Conservation (phyloP, 2,888 invertebrate species). For the Pristionchus exspectatus region DNA sequence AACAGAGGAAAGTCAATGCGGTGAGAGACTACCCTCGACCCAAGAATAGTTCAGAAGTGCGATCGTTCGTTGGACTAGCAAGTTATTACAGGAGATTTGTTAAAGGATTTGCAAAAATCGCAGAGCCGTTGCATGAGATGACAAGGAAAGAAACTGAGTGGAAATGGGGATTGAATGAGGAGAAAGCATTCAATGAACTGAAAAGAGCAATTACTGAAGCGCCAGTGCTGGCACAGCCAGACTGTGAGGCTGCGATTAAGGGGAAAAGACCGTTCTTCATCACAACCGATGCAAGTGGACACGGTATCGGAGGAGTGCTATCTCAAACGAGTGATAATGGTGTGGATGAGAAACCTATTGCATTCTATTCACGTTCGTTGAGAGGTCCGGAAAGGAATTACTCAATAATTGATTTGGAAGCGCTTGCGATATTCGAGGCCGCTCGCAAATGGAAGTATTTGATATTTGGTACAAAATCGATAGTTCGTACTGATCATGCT, state of each 20-base stretch:
- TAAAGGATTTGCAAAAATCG: slow-evolving; percentile 58
- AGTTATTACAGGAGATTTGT: slow-evolving; percentile 67
- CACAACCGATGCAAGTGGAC: not conserved
- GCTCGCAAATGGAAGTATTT: not conserved
- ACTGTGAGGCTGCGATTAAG: not conserved
- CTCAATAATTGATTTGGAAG: slow-evolving; percentile 10
- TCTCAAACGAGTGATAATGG: not conserved
- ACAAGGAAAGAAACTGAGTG: slow-evolving; percentile 57
- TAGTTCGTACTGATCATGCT: not conserved
- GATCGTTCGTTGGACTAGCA: slow-evolving; percentile 63
- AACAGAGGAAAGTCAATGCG: slow-evolving; percentile 57
- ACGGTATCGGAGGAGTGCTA: not conserved
- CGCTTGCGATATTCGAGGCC: not conserved
- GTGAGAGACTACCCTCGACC: slow-evolving; percentile 58
- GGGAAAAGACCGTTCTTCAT: not conserved
- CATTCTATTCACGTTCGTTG: not conserved
- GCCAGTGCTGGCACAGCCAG: slow-evolving; percentile 53
- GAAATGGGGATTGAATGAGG: slow-evolving; percentile 57
- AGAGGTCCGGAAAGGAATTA: not conserved
- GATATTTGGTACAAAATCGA: not conserved
- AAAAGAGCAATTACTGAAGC: slow-evolving; percentile 53
- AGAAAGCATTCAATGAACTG: slow-evolving; percentile 61
- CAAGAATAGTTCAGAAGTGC: slow-evolving; percentile 46
- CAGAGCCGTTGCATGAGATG: slow-evolving; percentile 60
- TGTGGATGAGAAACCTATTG: not conserved